phyloP scores from a whole-genome alignment of 2,113 vertebrate species.

The Bubo blakistoni region DNA sequence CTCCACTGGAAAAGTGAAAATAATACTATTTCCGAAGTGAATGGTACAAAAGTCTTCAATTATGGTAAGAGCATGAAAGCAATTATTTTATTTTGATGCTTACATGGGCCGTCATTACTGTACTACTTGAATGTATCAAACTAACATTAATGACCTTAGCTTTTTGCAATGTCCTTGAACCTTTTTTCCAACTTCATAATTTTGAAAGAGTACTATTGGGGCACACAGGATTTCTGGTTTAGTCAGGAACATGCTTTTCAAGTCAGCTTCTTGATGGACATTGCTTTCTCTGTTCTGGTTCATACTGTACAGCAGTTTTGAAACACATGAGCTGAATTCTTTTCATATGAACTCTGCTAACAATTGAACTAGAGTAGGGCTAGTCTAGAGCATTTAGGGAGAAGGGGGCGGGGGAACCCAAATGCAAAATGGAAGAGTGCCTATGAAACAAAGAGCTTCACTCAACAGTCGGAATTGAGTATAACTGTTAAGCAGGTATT shows the following conservation, averaged over 20 bases:
- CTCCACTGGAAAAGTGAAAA: slow-evolving; percentile 83
- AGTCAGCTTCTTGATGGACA: rapidly evolving
- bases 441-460: too few relatives aligned
- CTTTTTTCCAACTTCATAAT: rapidly evolving
- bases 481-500: too few relatives aligned
- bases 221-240: rapidly evolving
- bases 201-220: rapidly evolving
- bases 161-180: neutral
- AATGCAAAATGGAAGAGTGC: neutral
- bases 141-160: neutral
- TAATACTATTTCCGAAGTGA: slow-evolving; percentile 80
- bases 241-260: too few relatives aligned
- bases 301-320: neutral
- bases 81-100: neutral
- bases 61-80: slow-evolving; percentile 78
- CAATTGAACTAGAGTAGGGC: neutral
- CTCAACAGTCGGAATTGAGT: too few relatives aligned
- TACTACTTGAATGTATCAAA: rapidly evolving
- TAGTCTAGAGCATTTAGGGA: neutral
- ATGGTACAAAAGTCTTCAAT: slow-evolving; percentile 83
- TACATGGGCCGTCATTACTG: rapidly evolving
- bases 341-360: neutral
- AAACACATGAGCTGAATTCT: neutral
- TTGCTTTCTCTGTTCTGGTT: neutral
- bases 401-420: neutral